Base-by-base conservation (phyloP, 1,140 invertebrate species). In the Aphidius gifuensis region DNA sequence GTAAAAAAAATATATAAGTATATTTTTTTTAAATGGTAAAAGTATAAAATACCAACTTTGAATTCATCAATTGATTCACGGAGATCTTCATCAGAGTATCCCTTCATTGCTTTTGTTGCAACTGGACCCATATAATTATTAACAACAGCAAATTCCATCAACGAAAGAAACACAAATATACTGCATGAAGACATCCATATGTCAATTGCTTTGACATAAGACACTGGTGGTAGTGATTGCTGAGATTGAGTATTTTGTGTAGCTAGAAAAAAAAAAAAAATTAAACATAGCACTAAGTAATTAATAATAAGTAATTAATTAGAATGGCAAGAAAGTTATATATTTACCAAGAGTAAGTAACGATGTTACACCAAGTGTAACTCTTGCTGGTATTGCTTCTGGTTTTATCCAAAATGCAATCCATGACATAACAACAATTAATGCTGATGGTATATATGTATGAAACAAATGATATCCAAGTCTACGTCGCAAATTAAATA, bases 341-440 rank as follows among this genome's bases (percentile, higher is more conserved):
- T 16, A 48, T 48, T 16, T 80, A 91, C 90, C 89, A 68, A 93
- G 81, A 60, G 91, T 93, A 7, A 94, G 82, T 55, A 94, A 82
- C 1, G 91, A 93, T 21, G 91, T 93, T 11, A 94, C 91, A 44
- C 91, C 92, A 6, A 92, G 82, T 3, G 90, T 91, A 48, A 91
- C 89, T 68, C 90, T 82, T 0, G 90, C 90, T 0, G 92, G 92
- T 70, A 93, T 93, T 5, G 92, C 92, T 78, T 94, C 92, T 3
- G 92, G 92, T 76, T 94, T 93, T 65, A 95, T 94, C 92, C 92
- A 95, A 77, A 95, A 95, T 6, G 92, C 93, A 68, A 94, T 93
- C 92, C 92, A 94, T 9, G 91, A 93, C 92, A 94, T 94, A 63
- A 94, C 91, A 49, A 94, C 92, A 75, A 94, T 94, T 53, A 94